phyloP scores from a whole-genome alignment of 1,140 invertebrate species.

The Bombus sibiricus region DNA sequence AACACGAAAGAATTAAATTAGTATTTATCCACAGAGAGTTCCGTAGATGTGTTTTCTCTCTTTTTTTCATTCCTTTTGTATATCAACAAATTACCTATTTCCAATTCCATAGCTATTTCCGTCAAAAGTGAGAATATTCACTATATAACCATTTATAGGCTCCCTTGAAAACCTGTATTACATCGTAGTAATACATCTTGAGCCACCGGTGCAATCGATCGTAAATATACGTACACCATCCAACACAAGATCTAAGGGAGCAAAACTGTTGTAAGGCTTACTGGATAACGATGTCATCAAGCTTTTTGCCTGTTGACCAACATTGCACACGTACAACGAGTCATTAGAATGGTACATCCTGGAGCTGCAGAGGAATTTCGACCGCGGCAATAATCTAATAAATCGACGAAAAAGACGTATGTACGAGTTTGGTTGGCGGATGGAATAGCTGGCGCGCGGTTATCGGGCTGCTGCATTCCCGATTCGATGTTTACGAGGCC shows the following conservation, averaged over 20 bases:
- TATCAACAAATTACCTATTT: not conserved
- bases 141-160: not conserved
- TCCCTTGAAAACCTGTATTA: not conserved
- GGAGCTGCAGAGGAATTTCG: slow-evolving; percentile 22
- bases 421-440: slow-evolving; percentile 15
- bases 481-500: slow-evolving; percentile 70
- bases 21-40: no score
- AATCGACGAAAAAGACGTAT: slow-evolving; percentile 53
- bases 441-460: slow-evolving; percentile 31
- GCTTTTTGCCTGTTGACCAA: slow-evolving; percentile 6
- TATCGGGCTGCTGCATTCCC: slow-evolving; percentile 42
- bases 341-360: slow-evolving; percentile 23
- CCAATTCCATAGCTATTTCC: not conserved
- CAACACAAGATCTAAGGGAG: not conserved
- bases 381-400: slow-evolving; percentile 65
- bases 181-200: not conserved
- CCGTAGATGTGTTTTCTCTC: no score
- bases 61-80: no score
- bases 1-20: no score
- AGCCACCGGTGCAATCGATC: not conserved
- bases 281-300: slow-evolving; percentile 35
- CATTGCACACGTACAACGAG: not conserved
- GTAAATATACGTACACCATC: slow-evolving; percentile 6
- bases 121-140: not conserved
- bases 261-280: not conserved